A percentile compares a stretch with the other conserved stretches of the same genome.
These are phyloP conservation scores for Drosophila nr. medialis DNA, from an alignment of 2,888 invertebrate genomes.

Conservation along the genomic window DNA sequence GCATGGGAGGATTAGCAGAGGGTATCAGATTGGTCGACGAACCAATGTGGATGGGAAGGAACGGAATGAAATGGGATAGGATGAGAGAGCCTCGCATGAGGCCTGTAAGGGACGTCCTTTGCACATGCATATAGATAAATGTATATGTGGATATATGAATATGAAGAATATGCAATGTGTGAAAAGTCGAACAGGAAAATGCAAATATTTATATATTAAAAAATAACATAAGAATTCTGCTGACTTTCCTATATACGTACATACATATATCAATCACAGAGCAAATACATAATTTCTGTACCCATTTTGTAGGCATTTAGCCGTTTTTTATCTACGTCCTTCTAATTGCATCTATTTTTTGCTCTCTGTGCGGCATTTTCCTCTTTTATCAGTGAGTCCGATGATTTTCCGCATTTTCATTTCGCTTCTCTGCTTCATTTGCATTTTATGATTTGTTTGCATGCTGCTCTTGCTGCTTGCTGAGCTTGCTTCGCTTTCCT, in stretches of 20 bases:
- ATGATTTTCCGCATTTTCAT: constrained; percentile 37
- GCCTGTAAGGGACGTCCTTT: neutral
- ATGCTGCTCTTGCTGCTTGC: constrained; percentile 20
- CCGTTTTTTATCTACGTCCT: constrained; percentile 16
- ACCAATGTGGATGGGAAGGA: neutral
- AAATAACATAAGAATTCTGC: neutral
- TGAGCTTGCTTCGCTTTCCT: constrained; percentile 43
- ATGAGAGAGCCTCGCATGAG: constrained; percentile 32
- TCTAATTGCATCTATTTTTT: constrained; percentile 30
- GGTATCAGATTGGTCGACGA: constrained; percentile 50
- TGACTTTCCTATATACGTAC: neutral
- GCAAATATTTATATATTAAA: neutral
- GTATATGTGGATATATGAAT: neutral
- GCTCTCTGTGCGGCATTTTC: constrained; percentile 19
- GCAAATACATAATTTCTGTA: neutral
- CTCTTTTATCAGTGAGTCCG: constrained; percentile 24
- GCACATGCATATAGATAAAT: neutral
- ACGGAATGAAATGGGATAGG: neutral
- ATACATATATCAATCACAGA: neutral
- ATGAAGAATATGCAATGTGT: neutral
- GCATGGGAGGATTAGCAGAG: constrained; percentile 54
- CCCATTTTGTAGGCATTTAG: constrained; percentile 12
- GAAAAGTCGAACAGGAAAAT: neutral
- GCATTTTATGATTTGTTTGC: constrained; percentile 78
- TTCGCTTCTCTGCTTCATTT: constrained; percentile 54